Conservation (phyloP, 2,888 invertebrate genomes). For the Macrosiphum euphorbiae region DNA sequence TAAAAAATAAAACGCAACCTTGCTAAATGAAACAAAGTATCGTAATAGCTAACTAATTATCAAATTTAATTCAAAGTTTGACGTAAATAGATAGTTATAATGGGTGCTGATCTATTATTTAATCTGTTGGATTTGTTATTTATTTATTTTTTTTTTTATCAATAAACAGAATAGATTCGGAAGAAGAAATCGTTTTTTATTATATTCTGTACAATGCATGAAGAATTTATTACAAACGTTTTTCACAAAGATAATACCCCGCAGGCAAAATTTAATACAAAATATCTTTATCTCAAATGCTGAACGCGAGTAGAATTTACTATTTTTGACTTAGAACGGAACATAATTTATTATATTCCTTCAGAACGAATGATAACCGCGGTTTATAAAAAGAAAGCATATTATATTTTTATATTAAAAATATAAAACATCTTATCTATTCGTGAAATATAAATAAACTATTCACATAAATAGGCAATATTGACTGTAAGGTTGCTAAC, state of each 20-base stretch:
- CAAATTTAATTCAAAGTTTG: not conserved
- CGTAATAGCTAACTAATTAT: not conserved
- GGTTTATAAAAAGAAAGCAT: conserved; percentile 9
- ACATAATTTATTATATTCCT: conserved; percentile 30
- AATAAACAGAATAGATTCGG: not conserved
- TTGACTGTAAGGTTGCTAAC: not conserved
- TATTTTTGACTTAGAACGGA: conserved; percentile 21
- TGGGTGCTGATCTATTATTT: not conserved
- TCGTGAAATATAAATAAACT: not conserved
- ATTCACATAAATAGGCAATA: not conserved
- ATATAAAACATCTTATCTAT: not conserved
- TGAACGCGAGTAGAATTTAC: conserved; percentile 36
- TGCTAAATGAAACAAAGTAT: not conserved
- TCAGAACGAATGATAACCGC: not conserved
- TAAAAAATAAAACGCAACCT: conserved; percentile 3
- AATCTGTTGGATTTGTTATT: not conserved
- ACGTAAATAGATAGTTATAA: not conserved
- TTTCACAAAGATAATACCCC: conserved; percentile 16
- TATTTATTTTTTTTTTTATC: not conserved
- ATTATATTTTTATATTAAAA: not conserved
- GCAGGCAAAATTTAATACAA: conserved; percentile 40
- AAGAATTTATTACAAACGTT: conserved; percentile 50
- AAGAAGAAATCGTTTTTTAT: not conserved
- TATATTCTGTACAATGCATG: not conserved
- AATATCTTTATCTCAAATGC: conserved; percentile 39